A percentile compares a stretch with the other conserved stretches of the same genome.
phyloP scores from a whole-genome alignment of 2,113 vertebrate genomes.

The Danio rerio region GRCz12tu NC_133184.1:26624501-26625000 shows the following conservation, averaged over 20 bases:
- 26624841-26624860: slow-evolving; percentile 10
- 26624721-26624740: neutral
- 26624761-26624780: slow-evolving; percentile 17
- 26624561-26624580: slow-evolving; percentile 41
- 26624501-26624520: neutral
- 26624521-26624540: neutral
- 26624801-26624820: neutral
- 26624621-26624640: slow-evolving; percentile 52
- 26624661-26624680: slow-evolving; percentile 35
- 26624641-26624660: slow-evolving; percentile 46
- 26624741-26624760: neutral
- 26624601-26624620: slow-evolving; percentile 50
- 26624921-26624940: neutral
- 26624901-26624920: neutral
- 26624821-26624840: neutral
- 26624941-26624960: too few relatives aligned
- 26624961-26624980: too few relatives aligned
- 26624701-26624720: slow-evolving; percentile 32
- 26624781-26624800: neutral
- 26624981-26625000: too few relatives aligned
- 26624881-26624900: neutral
- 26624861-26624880: neutral
- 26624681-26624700: slow-evolving; percentile 44
- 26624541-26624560: slow-evolving; percentile 25
- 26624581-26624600: slow-evolving; percentile 38